Percentiles rank a stretch among this genome's conserved stretches.
Conservation (phyloP, 2,113 vertebrate genomes). For the Axis porcinus region DNA sequence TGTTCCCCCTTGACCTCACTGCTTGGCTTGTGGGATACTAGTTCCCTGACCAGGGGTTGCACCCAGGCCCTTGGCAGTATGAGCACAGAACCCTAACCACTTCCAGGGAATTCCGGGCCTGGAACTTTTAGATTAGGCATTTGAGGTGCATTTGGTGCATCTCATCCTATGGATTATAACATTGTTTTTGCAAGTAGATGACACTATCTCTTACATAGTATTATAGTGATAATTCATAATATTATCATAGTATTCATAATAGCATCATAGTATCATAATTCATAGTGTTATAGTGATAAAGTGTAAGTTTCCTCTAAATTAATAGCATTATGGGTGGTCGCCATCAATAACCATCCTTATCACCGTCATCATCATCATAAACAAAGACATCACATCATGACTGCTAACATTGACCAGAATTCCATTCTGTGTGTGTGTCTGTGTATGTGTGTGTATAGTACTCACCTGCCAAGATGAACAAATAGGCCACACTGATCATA, state of each 20-base stretch:
- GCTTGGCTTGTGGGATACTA: background rate
- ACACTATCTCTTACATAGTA: background rate
- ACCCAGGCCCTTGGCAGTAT: background rate
- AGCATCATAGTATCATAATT: no score
- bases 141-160: background rate
- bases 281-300: background rate
- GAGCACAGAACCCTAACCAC: background rate
- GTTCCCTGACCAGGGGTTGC: background rate
- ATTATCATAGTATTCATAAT: no score
- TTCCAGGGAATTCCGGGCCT: background rate
- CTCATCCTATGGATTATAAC: background rate
- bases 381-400: background rate
- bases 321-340: background rate
- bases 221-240: background rate
- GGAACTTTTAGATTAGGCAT: background rate
- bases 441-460: background rate
- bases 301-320: background rate
- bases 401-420: background rate
- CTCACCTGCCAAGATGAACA: conserved; percentile 37
- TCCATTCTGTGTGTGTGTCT: background rate
- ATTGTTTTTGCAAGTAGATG: background rate
- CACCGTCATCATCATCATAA: background rate
- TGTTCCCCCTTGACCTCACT: background rate
- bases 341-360: background rate
- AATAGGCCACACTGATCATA: background rate